A percentile compares a stretch with the other conserved stretches of the same genome.
phyloP scores from a whole-genome alignment of 2,888 invertebrate species.

The Mythimna pallens region DNA sequence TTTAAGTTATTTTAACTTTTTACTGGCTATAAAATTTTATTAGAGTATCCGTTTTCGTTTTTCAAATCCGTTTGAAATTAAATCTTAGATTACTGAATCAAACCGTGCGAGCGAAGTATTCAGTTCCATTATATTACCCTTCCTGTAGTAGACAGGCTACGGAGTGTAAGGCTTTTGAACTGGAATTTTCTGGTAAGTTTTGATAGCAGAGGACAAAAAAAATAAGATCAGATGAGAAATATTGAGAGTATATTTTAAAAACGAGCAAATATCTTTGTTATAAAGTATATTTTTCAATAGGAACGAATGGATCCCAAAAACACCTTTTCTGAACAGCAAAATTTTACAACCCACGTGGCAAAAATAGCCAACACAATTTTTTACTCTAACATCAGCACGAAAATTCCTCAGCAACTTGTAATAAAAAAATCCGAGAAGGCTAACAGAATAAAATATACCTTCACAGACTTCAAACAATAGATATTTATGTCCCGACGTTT shows the following conservation, averaged over 20 bases:
- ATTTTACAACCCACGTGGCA: constrained; percentile 38
- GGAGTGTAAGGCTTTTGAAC: neutral
- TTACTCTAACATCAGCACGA: constrained; percentile 29
- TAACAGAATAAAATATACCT: constrained; percentile 48
- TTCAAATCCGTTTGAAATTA: constrained; percentile 5
- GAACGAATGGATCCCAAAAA: neutral
- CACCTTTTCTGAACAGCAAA: neutral
- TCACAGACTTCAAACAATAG: constrained; percentile 52
- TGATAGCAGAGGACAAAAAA: neutral
- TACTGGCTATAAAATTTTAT: constrained; percentile 13
- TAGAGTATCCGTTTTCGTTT: neutral
- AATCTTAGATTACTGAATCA: constrained; percentile 10
- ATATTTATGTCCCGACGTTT: constrained; percentile 58
- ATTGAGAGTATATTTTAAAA: too few relatives aligned
- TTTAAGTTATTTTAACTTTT: constrained; percentile 24
- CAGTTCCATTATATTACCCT: neutral
- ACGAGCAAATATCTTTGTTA: too few relatives aligned
- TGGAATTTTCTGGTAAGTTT: neutral
- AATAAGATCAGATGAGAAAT: neutral
- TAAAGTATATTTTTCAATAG: neutral
- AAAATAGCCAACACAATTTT: constrained; percentile 8
- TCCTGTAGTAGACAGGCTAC: neutral
- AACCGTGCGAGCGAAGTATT: constrained; percentile 6
- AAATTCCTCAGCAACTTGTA: constrained; percentile 11
- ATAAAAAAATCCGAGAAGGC: constrained; percentile 40